phyloP scores from a whole-genome alignment of 1,140 invertebrate genomes.

The Drosophila ambigua region DNA sequence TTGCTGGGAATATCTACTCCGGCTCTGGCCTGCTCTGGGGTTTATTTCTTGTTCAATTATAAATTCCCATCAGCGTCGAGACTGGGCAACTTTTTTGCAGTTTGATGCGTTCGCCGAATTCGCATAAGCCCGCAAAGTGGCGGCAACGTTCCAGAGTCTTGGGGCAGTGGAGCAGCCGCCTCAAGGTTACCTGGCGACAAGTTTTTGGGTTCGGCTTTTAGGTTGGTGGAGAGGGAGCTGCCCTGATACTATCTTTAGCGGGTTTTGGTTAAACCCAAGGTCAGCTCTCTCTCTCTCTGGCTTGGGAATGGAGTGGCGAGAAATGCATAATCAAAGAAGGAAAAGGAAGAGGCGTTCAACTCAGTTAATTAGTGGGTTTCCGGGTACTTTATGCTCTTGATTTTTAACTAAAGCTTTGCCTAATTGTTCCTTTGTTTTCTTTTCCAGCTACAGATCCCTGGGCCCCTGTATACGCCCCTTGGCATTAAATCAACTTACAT shows the following conservation, averaged over 20 bases:
- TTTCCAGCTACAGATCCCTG: constrained; percentile 7
- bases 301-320: constrained; percentile 9
- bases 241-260: constrained; percentile 35
- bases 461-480: constrained; percentile 1
- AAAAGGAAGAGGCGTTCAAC: too few relatives aligned
- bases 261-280: constrained; percentile 53
- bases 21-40: constrained; percentile 1
- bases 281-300: constrained; percentile 25
- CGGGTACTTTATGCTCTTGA: too few relatives aligned
- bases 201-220: constrained; percentile 43
- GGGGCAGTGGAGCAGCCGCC: constrained; percentile 50
- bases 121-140: constrained; percentile 19
- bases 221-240: constrained; percentile 6
- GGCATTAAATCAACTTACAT: constrained; percentile 64
- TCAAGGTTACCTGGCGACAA: constrained; percentile 58
- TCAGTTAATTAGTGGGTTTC: too few relatives aligned
- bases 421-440: neutral
- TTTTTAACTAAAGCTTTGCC: neutral
- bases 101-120: constrained; percentile 59
- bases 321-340: too few relatives aligned
- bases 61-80: constrained; percentile 45
- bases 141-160: constrained; percentile 12
- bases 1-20: constrained; percentile 7
- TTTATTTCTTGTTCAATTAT: constrained; percentile 16
- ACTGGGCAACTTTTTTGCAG: constrained; percentile 34